Conservation (phyloP, 2,888 invertebrate species). For the Phengaris alcon region DNA sequence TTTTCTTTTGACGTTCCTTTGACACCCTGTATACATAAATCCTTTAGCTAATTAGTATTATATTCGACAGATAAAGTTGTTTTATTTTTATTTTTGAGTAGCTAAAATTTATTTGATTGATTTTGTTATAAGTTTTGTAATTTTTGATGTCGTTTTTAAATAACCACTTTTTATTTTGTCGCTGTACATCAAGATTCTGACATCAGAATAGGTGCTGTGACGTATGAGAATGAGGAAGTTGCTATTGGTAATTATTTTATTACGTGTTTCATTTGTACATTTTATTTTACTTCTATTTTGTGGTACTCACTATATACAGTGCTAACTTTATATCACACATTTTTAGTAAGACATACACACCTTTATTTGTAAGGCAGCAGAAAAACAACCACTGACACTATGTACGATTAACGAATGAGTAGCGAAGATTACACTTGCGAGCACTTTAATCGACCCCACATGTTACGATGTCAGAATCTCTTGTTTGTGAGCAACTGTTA, state of each 20-base stretch:
- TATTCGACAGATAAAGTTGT: conserved; percentile 52
- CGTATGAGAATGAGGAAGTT: background rate
- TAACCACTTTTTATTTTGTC: background rate
- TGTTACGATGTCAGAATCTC: background rate
- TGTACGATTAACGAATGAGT: no score
- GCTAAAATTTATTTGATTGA: background rate
- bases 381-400: no score
- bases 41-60: conserved; percentile 73
- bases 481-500: conserved; percentile 40
- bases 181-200: background rate
- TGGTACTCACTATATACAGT: no score
- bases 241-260: no score
- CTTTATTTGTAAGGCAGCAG: no score
- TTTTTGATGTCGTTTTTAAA: background rate
- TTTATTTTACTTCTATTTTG: no score
- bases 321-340: no score
- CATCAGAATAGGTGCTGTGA: background rate
- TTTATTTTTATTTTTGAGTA: background rate
- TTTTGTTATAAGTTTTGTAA: background rate
- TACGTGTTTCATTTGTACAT: no score
- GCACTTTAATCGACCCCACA: background rate
- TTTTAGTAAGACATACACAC: no score
- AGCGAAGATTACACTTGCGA: background rate
- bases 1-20: conserved; percentile 42
- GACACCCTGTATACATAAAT: conserved; percentile 72